Evolutionary conservation across 2,797 vertebrate genomes (phyloP), one percentile per base, ranked within the genome.

Genomic region (Smutsia temminckii): DNA sequence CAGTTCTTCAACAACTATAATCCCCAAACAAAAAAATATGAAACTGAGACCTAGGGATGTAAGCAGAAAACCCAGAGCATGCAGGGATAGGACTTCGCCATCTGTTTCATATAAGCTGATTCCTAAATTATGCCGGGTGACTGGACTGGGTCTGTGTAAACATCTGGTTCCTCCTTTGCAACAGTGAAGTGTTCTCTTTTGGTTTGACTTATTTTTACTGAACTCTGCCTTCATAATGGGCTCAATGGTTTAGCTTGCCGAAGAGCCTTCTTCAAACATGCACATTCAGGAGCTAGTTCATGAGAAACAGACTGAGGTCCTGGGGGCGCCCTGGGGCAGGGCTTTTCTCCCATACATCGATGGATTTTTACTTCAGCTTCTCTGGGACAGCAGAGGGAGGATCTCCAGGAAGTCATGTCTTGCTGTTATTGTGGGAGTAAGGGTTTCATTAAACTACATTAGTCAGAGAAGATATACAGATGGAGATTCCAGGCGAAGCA

Each of bases 361-460:
- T 89, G 69, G 55, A 72, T 89, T 96, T 96, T 97, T 80, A 81
- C 66, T 96, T 90, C 59, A 90, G 81, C 79, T 94, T 49, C 95
- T 94, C 85, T 95, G 71, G 81, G 91, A 97, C 93, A 96, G 94
- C 91, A 93, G 6, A 88, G 66, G 87, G 88, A 95, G 49, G 32
- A 68, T 91, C 96, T 97, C 97, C 96, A 97, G 94, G 92, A 96
- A 89, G 85, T 95, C 97, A 93, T 92, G 92, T 93, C 96, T 96
- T 93, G 49, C 59, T 92, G n/a, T 96, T 97, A 95, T 83, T 96
- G 61, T 84, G 71, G 83, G 85, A 93, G 68, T 92, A 85, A 92
- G 92, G 94, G 88, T 92, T 97, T 96, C 69, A 95, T 97, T 95
- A 97, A 94, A 96, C 75, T 34, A 80, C 69, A 92, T 95, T 89